Percentiles rank a stretch among this genome's conserved stretches.
phyloP scores from a whole-genome alignment of 2,113 vertebrate species.

The Phycodurus eques region DNA sequence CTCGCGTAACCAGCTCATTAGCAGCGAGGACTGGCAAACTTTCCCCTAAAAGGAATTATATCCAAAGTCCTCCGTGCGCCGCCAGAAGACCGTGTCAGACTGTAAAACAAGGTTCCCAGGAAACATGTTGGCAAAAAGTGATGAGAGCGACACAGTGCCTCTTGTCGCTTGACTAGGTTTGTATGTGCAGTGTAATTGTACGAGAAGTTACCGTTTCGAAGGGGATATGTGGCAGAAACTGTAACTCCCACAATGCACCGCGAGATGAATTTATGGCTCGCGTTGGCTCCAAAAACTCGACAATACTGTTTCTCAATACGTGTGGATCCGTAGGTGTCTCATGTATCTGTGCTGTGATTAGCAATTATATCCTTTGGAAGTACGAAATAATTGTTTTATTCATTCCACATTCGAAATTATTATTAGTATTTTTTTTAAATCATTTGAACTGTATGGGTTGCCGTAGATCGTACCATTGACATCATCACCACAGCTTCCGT shows the following conservation, averaged over 20 bases:
- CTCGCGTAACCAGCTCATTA: slow-evolving; percentile 33
- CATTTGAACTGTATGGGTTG: slow-evolving; percentile 17
- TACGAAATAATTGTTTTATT: too few relatives aligned
- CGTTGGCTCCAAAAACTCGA: not conserved
- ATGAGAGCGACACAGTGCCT: not conserved
- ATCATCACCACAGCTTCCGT: slow-evolving; percentile 11
- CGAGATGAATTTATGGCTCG: slow-evolving; percentile 3
- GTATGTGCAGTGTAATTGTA: slow-evolving; percentile 38
- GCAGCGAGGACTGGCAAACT: slow-evolving; percentile 34
- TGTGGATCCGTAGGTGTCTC: not conserved
- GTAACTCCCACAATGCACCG: slow-evolving; percentile 67
- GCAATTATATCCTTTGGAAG: not conserved
- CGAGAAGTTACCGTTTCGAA: slow-evolving; percentile 39
- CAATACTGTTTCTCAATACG: rapidly evolving
- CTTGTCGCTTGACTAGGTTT: slow-evolving; percentile 16
- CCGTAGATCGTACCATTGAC: slow-evolving; percentile 44
- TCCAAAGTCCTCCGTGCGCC: not conserved
- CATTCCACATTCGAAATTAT: too few relatives aligned
- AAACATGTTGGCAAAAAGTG: slow-evolving; percentile 14
- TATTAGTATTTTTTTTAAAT: not conserved
- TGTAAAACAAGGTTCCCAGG: not conserved
- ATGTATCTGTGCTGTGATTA: not conserved
- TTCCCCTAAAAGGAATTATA: slow-evolving; percentile 13
- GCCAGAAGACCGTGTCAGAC: slow-evolving; percentile 4
- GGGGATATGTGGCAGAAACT: slow-evolving; percentile 68